Percentiles rank a stretch among this genome's conserved stretches.
These are phyloP conservation scores for Onychostruthus taczanowskii DNA, from an alignment of 2,113 vertebrate genomes.

Conservation along the genomic window DNA sequence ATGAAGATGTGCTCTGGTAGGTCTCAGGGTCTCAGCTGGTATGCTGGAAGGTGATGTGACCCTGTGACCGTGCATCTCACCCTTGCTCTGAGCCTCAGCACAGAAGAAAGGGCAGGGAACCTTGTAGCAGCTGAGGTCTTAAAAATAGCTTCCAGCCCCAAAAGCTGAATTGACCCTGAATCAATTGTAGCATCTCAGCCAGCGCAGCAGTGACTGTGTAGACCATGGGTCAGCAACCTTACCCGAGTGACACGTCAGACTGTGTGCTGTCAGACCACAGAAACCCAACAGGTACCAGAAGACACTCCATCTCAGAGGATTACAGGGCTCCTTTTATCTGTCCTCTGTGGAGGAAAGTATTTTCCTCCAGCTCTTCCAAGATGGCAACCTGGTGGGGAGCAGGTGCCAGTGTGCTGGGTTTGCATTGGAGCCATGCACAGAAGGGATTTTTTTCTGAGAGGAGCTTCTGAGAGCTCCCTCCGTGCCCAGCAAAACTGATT, in stretches of 20 bases:
- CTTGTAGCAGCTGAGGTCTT: background rate
- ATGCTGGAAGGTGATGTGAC: background rate
- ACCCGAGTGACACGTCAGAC: background rate
- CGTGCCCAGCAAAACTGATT: background rate
- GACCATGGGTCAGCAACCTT: background rate
- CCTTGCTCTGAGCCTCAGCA: background rate
- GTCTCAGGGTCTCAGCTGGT: background rate
- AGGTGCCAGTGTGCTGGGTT: background rate
- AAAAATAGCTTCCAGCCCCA: background rate
- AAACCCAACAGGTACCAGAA: background rate
- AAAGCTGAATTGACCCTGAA: background rate
- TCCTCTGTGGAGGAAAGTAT: background rate
- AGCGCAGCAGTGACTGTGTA: background rate
- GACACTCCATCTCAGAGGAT: background rate
- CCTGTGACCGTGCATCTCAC: background rate
- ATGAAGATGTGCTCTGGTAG: fast-evolving
- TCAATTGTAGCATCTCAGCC: background rate
- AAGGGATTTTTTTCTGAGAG: background rate
- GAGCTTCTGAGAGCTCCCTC: background rate
- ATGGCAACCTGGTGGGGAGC: background rate
- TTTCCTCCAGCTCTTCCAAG: background rate
- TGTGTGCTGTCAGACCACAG: background rate
- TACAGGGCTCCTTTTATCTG: background rate
- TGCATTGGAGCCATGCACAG: background rate
- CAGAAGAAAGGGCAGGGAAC: background rate